Conservation (phyloP, 92 coral and sea anemone species). For the Parazoanthus atlanticus region DNA sequence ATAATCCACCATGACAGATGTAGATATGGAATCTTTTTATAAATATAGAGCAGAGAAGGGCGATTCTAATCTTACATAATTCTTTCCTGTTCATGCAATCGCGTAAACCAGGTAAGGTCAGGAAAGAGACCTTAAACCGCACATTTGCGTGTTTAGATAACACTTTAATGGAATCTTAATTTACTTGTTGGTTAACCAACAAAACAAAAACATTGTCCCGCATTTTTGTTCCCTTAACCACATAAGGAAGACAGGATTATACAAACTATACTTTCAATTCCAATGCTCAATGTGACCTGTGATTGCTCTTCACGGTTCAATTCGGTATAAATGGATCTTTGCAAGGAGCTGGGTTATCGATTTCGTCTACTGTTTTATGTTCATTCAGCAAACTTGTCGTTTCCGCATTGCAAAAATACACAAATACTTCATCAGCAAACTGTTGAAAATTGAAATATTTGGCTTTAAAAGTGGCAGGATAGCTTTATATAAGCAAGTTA, state of each 20-base stretch:
- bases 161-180: background rate
- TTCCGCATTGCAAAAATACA: background rate
- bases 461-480: no score
- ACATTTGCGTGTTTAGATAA: conserved; percentile 17
- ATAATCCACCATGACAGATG: background rate
- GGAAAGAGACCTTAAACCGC: background rate
- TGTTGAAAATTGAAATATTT: background rate
- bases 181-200: conserved; percentile 8
- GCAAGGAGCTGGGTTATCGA: background rate
- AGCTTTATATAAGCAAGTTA: background rate
- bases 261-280: background rate
- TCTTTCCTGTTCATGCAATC: conserved; percentile 40
- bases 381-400: no score
- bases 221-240: background rate
- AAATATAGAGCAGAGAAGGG: background rate
- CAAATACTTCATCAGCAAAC: background rate
- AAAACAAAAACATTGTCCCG: background rate
- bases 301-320: background rate
- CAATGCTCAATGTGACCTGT: background rate
- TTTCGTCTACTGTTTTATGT: background rate
- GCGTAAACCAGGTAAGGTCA: background rate
- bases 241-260: background rate
- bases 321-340: no score
- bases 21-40: background rate
- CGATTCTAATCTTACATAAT: conserved; percentile 23